Conservation (phyloP, 2,797 vertebrate genomes). For the Crossoptilon crossoptilon region DNA sequence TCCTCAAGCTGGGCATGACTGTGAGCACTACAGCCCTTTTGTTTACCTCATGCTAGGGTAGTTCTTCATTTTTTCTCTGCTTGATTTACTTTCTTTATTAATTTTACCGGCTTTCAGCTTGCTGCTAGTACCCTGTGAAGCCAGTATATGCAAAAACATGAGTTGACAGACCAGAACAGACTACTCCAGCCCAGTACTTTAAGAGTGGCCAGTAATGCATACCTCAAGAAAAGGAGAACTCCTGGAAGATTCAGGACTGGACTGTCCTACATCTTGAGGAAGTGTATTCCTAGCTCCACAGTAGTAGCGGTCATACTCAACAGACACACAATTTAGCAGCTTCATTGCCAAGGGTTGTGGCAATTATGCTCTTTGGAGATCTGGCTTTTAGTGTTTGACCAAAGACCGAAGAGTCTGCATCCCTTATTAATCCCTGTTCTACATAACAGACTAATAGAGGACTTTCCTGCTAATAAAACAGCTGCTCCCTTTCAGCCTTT, state of each 20-base stretch:
- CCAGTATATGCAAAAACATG: slow-evolving; percentile 58
- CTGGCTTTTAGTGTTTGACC: background rate
- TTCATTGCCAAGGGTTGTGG: background rate
- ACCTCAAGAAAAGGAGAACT: background rate
- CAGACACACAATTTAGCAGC: background rate
- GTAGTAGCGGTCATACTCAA: background rate
- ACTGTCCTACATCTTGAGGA: background rate
- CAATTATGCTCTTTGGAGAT: background rate
- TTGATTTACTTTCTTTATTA: slow-evolving; percentile 54
- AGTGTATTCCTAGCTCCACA: background rate
- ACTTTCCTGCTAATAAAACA: background rate
- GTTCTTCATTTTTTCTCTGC: slow-evolving; percentile 44
- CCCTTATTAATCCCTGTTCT: background rate
- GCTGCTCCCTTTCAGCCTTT: background rate
- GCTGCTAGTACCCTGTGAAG: slow-evolving; percentile 27
- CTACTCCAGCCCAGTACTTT: background rate
- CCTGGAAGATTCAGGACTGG: background rate
- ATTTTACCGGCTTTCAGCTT: slow-evolving; percentile 50
- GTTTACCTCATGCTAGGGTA: slow-evolving; percentile 46
- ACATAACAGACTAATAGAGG: background rate
- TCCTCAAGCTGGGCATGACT: accelerated
- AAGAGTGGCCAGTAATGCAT: background rate
- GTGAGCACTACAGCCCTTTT: background rate
- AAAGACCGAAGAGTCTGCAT: background rate
- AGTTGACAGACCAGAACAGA: background rate